phyloP scores from a whole-genome alignment of 2,797 vertebrate species.

The Anguilla pacifica region DNA sequence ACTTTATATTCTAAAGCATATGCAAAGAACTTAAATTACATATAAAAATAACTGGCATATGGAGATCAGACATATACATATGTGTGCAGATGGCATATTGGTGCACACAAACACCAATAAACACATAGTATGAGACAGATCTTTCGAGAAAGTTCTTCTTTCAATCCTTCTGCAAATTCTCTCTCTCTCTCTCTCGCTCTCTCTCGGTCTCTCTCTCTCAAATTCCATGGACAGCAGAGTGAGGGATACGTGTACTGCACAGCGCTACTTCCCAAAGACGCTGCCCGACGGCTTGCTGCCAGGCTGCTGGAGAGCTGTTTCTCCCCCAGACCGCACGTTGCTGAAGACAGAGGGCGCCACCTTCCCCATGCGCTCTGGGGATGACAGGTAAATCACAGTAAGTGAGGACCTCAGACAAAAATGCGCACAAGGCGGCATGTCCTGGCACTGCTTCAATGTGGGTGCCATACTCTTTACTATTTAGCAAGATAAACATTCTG shows the following conservation, averaged over 20 bases:
- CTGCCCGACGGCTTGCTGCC: conserved; percentile 75
- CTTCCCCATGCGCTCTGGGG: conserved; percentile 83
- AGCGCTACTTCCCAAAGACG: conserved; percentile 76
- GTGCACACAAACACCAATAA: neutral
- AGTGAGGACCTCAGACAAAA: neutral
- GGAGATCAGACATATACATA: too few species aligned
- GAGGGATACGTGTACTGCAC: neutral
- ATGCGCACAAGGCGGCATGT: neutral
- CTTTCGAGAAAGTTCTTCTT: neutral
- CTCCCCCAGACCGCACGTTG: conserved; percentile 75
- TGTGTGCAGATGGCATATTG: neutral
- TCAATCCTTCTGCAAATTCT: neutral
- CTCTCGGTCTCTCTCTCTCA: neutral
- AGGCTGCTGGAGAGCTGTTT: conserved; percentile 83
- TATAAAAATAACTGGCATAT: neutral
- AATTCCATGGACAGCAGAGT: neutral
- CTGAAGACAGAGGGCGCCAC: conserved; percentile 91
- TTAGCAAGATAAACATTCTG: neutral
- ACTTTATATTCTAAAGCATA: too few species aligned
- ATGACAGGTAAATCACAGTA: conserved; percentile 34
- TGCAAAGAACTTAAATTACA: neutral
- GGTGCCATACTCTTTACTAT: neutral
- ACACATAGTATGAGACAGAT: neutral
- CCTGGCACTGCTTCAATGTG: neutral
- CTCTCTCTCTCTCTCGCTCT: neutral